These are phyloP conservation scores for Nomada flava DNA, from an alignment of 2,888 invertebrate genomes.

Conservation along the genomic window DNA sequence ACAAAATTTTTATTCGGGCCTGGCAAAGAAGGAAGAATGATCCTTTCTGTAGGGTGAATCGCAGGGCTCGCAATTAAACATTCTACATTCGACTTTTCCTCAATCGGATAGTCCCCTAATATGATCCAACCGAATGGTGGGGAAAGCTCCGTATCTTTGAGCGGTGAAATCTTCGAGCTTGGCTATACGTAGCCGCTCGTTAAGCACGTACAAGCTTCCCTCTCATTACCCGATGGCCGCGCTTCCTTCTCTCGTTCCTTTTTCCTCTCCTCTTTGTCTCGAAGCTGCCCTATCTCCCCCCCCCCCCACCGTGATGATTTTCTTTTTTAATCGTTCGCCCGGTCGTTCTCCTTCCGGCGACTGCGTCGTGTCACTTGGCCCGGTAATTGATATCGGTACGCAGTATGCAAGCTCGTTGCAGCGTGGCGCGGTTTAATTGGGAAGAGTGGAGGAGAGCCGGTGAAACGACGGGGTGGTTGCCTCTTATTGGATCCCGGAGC, in stretches of 20 bases:
- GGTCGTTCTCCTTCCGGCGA: slow-evolving; percentile 26
- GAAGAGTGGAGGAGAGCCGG: slow-evolving; percentile 53
- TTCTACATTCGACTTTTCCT: too few relatives aligned
- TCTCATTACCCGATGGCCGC: slow-evolving; percentile 60
- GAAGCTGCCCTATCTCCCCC: not conserved
- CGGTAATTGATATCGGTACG: slow-evolving; percentile 72
- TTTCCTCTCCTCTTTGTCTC: slow-evolving; percentile 4
- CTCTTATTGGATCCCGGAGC: slow-evolving; percentile 61
- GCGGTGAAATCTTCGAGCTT: not conserved
- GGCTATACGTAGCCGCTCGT: slow-evolving; percentile 50
- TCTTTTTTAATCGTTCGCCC: slow-evolving; percentile 48
- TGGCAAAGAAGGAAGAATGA: too few relatives aligned
- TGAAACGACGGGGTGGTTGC: slow-evolving; percentile 46
- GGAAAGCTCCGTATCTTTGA: not conserved
- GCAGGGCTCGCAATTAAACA: too few relatives aligned
- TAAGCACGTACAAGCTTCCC: slow-evolving; percentile 56
- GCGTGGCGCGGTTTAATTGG: slow-evolving; percentile 69
- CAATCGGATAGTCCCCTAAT: too few relatives aligned
- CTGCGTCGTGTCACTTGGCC: slow-evolving; percentile 66
- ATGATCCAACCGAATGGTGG: not conserved
- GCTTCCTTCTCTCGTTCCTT: slow-evolving; percentile 41
- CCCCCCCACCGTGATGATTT: slow-evolving; percentile 11
- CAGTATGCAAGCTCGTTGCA: slow-evolving; percentile 66
- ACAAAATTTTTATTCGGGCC: not conserved
- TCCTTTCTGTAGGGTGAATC: too few relatives aligned